phyloP scores from a whole-genome alignment of 2,113 vertebrate genomes.

The Pachyramphus minor region DNA sequence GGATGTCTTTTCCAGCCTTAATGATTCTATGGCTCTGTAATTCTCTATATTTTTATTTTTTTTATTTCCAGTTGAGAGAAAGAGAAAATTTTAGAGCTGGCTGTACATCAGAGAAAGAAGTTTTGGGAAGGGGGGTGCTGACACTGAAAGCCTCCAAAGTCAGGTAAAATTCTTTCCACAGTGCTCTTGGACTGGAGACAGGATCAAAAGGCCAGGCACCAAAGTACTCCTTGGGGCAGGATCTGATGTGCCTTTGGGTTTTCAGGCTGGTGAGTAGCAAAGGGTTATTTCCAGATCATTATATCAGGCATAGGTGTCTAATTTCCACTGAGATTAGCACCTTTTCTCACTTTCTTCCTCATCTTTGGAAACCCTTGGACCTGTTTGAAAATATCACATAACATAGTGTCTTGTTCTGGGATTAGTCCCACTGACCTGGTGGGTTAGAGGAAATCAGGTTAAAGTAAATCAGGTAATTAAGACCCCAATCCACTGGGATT shows the following conservation, averaged over 20 bases:
- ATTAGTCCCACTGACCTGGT: slow-evolving; percentile 30
- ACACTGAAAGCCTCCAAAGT: not conserved
- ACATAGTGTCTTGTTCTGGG: not conserved
- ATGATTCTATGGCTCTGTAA: not conserved
- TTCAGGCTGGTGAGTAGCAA: not conserved
- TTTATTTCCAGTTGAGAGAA: not conserved
- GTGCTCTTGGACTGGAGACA: not conserved
- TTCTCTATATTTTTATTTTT: not conserved
- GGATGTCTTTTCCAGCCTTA: not conserved
- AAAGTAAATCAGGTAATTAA: slow-evolving; percentile 60
- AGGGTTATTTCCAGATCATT: not conserved
- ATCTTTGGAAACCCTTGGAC: not conserved
- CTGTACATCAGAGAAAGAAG: not conserved
- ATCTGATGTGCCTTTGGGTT: not conserved
- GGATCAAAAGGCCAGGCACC: not conserved
- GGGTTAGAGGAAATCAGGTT: slow-evolving; percentile 45
- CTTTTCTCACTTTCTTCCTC: not conserved
- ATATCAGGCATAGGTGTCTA: not conserved
- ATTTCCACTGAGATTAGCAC: not conserved
- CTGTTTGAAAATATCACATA: not conserved
- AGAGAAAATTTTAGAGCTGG: not conserved
- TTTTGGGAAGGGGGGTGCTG: not conserved
- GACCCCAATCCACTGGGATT: not conserved
- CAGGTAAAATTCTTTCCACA: not conserved
- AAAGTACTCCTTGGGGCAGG: not conserved